Evolutionary conservation across 2,888 invertebrate species (phyloP).

Genomic region (Orthosia cruda): DNA sequence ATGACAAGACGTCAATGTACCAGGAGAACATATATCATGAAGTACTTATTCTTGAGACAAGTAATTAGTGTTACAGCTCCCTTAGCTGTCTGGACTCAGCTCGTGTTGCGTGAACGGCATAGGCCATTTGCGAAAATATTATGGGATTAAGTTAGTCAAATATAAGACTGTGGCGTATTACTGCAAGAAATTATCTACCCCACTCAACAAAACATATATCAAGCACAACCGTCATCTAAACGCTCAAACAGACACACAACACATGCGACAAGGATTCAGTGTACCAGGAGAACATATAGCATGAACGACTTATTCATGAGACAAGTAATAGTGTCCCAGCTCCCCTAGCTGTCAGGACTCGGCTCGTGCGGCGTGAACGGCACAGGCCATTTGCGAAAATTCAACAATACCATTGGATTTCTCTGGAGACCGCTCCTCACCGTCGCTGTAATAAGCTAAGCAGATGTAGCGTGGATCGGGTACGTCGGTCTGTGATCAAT

Average conservation of each 20-base stretch:
- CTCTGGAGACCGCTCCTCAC: slow-evolving; percentile 73
- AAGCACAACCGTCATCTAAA: not conserved
- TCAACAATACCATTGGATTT: slow-evolving; percentile 78
- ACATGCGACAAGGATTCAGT: slow-evolving; percentile 29
- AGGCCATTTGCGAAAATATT: not conserved
- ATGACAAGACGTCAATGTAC: slow-evolving; percentile 27
- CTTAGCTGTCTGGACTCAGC: slow-evolving; percentile 68
- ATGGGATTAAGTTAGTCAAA: not conserved
- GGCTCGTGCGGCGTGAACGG: slow-evolving; percentile 59
- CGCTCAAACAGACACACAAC: not conserved
- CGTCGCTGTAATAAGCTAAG: slow-evolving; percentile 65
- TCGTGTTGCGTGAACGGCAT: slow-evolving; percentile 44
- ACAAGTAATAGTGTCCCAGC: slow-evolving; percentile 68
- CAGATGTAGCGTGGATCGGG: slow-evolving; percentile 65
- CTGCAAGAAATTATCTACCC: too few species aligned
- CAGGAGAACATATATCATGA: slow-evolving; percentile 34
- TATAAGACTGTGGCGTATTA: not conserved
- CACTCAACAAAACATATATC: too few species aligned
- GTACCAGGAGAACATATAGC: slow-evolving; percentile 25
- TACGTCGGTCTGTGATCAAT: slow-evolving; percentile 59
- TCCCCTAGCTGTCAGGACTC: slow-evolving; percentile 71
- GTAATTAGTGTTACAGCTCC: slow-evolving; percentile 69
- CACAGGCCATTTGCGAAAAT: slow-evolving; percentile 78
- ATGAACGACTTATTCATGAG: slow-evolving; percentile 65
- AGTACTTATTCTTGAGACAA: slow-evolving; percentile 66